Conservation (phyloP, 2,113 vertebrate genomes). For the Ariopsis seemanni region DNA sequence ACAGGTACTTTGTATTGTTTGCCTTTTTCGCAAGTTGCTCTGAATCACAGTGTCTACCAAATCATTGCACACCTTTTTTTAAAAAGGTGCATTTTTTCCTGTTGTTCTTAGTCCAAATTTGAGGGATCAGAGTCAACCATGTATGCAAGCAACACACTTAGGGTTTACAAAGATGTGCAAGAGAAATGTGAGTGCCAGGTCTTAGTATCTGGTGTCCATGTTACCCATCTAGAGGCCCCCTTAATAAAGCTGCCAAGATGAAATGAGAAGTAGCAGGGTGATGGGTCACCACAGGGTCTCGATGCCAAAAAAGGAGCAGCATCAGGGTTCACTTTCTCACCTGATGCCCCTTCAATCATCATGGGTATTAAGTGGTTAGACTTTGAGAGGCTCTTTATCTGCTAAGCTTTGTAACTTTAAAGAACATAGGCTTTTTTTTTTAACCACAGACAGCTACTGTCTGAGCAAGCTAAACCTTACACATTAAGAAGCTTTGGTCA, state of each 20-base stretch:
- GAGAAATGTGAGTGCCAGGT: conserved; percentile 54
- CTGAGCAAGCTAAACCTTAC: background rate
- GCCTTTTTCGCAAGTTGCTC: background rate
- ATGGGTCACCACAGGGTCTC: conserved; percentile 52
- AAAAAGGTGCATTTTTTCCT: background rate
- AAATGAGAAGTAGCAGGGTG: conserved; percentile 61
- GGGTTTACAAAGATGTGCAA: conserved; percentile 55
- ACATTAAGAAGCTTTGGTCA: background rate
- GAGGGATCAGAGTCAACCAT: conserved; percentile 28
- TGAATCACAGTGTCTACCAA: background rate
- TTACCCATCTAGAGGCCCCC: conserved; percentile 39
- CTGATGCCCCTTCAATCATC: conserved; percentile 2
- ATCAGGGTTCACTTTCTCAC: conserved; percentile 42
- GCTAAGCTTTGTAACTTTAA: conserved; percentile 14
- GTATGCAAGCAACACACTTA: conserved; percentile 42
- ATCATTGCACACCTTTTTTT: background rate
- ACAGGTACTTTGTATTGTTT: background rate
- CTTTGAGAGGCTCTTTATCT: conserved; percentile 36
- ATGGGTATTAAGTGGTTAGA: conserved; percentile 54
- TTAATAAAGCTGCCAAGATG: conserved; percentile 57
- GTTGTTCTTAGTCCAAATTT: background rate
- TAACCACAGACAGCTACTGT: background rate
- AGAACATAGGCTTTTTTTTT: background rate
- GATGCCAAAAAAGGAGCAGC: conserved; percentile 62
- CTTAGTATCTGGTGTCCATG: conserved; percentile 59